Conservation (phyloP, 2,888 invertebrate genomes). For the Fragum whitleyi region DNA sequence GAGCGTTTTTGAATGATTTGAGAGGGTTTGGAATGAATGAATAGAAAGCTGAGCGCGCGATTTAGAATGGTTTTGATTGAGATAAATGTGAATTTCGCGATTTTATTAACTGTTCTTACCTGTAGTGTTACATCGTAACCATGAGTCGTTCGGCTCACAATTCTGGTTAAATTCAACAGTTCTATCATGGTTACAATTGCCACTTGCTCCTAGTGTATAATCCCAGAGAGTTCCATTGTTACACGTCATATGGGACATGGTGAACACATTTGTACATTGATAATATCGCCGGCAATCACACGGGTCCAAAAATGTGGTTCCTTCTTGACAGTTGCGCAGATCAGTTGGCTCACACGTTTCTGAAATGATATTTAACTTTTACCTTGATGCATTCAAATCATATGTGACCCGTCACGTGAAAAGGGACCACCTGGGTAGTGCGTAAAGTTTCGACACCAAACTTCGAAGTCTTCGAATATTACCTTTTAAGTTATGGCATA, state of each 20-base stretch:
- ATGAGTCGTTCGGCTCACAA: slow-evolving; percentile 3
- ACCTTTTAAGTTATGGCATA: too few species aligned
- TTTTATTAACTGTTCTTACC: too few species aligned
- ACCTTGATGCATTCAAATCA: too few species aligned
- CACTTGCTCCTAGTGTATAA: not conserved
- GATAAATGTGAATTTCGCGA: too few species aligned
- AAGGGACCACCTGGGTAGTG: too few species aligned
- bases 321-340: not conserved
- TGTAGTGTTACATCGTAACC: slow-evolving; percentile 30
- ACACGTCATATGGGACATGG: not conserved
- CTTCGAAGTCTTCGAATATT: too few species aligned
- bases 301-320: slow-evolving; percentile 8
- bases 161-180: slow-evolving; percentile 1
- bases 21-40: too few species aligned
- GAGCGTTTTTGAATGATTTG: too few species aligned
- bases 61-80: too few species aligned
- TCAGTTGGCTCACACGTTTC: slow-evolving; percentile 11
- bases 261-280: not conserved
- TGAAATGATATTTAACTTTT: not conserved
- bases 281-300: slow-evolving; percentile 19
- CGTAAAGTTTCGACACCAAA: too few species aligned
- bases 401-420: too few species aligned
- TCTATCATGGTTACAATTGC: slow-evolving; percentile 19
- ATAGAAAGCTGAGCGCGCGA: too few species aligned
- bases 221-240: slow-evolving; percentile 12